These are phyloP conservation scores for Dissostichus mawsoni DNA, from an alignment of 2,113 vertebrate genomes.

Conservation along the genomic window DNA sequence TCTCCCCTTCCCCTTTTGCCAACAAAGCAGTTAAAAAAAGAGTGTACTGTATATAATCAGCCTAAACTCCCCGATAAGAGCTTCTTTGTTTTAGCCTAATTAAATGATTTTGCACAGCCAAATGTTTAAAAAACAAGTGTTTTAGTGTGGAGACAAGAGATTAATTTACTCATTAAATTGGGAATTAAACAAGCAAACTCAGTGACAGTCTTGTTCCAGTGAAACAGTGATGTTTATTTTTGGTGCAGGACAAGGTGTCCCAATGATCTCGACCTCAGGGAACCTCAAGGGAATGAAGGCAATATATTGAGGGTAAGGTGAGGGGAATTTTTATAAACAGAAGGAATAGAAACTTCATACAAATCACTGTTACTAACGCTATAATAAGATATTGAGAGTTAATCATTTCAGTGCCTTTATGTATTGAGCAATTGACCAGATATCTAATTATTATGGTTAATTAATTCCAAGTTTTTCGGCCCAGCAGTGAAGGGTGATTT, in stretches of 20 bases:
- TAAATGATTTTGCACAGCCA: conserved; percentile 18
- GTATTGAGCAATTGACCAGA: conserved; percentile 7
- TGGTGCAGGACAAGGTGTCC: conserved; percentile 41
- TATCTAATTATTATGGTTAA: conserved; percentile 14
- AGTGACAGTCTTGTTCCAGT: conserved; percentile 17
- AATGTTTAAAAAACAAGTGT: conserved; percentile 33
- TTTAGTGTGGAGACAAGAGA: conserved; percentile 23
- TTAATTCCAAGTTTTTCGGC: conserved; percentile 1
- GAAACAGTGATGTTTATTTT: conserved; percentile 37
- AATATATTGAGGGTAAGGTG: conserved; percentile 37
- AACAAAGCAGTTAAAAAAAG: conserved; percentile 27
- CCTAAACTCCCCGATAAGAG: conserved; percentile 4
- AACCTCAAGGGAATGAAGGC: conserved; percentile 10
- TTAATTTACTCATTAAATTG: conserved; percentile 45
- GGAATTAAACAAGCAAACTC: conserved; percentile 10
- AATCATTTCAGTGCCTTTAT: conserved; percentile 13
- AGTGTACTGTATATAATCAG: not conserved
- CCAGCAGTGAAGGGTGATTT: not conserved
- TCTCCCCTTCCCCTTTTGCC: conserved; percentile 45
- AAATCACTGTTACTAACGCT: conserved; percentile 4
- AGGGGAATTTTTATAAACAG: conserved; percentile 10
- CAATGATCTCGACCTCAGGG: conserved; percentile 40
- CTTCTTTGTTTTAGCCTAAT: conserved; percentile 38
- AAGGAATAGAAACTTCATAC: not conserved
- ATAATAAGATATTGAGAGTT: conserved; percentile 21